Evolutionary conservation across 1,140 invertebrate genomes (phyloP).

Genomic region (Cataglyphis hispanica): DNA sequence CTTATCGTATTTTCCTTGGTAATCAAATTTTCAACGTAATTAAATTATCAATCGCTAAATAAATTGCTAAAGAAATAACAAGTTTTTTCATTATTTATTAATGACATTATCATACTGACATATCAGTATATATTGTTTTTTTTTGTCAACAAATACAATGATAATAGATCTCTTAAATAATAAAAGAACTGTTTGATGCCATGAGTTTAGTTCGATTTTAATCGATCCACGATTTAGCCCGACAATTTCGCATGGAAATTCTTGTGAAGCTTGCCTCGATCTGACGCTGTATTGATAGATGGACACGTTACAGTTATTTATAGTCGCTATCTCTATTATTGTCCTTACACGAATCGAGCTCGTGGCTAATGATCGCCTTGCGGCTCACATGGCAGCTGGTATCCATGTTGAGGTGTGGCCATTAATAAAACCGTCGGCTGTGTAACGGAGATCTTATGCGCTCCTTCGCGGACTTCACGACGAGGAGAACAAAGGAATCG

Average conservation of each 20-base stretch:
- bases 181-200: neutral
- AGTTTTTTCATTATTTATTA: slow-evolving; percentile 4
- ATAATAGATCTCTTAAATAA: neutral
- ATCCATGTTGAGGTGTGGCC: slow-evolving; percentile 69
- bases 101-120: neutral
- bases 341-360: slow-evolving; percentile 69
- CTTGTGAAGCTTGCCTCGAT: slow-evolving; percentile 13
- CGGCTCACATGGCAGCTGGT: slow-evolving; percentile 69
- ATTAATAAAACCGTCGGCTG: slow-evolving; percentile 73
- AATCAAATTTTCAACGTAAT: neutral
- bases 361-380: slow-evolving; percentile 66
- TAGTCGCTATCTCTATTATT: slow-evolving; percentile 79
- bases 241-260: slow-evolving; percentile 30
- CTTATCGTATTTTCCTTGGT: neutral
- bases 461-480: slow-evolving; percentile 17
- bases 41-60: slow-evolving; percentile 12
- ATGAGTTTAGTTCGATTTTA: neutral
- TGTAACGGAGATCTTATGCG: slow-evolving; percentile 51
- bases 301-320: slow-evolving; percentile 79
- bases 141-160: neutral
- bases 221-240: neutral
- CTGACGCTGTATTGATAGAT: slow-evolving; percentile 72
- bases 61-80: neutral
- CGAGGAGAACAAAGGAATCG: slow-evolving; percentile 65
- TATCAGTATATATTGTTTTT: neutral